Evolutionary conservation across 2,113 vertebrate species (phyloP).

Genomic region (Hystrix cristata): DNA sequence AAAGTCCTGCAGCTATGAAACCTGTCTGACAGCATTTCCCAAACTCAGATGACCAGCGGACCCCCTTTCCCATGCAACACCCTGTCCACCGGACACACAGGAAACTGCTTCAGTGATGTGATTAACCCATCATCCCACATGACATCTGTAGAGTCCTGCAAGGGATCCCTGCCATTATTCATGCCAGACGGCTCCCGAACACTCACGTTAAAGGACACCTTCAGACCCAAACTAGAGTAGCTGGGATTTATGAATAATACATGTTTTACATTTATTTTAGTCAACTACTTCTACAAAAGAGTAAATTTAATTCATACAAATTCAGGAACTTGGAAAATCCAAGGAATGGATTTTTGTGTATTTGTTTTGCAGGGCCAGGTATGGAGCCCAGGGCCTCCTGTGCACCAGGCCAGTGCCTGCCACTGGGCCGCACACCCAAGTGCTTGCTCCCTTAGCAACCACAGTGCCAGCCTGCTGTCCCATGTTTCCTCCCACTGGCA

Average conservation of each 20-base stretch:
- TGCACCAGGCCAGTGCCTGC: not conserved
- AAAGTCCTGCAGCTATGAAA: not conserved
- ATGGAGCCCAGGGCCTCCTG: not conserved
- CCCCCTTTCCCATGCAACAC: not conserved
- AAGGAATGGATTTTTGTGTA: not conserved
- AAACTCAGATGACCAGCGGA: not conserved
- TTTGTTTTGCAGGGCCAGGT: not conserved
- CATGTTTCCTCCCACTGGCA: rapidly evolving
- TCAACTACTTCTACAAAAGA: not conserved
- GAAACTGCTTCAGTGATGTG: not conserved
- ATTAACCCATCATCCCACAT: not conserved
- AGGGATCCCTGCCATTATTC: not conserved
- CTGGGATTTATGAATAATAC: not conserved
- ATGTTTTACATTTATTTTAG: not conserved
- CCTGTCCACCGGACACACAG: not conserved
- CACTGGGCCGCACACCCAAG: not conserved
- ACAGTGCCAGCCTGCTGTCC: rapidly evolving
- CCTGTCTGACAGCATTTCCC: not conserved
- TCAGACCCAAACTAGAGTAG: not conserved
- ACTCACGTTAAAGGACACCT: not conserved
- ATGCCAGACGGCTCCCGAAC: not conserved
- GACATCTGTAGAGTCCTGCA: not conserved
- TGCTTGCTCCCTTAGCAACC: not conserved
- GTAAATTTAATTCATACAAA: not conserved
- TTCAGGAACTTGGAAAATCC: not conserved